Evolutionary conservation across 1,140 invertebrate species (phyloP).

Genomic region (Papilio dardanus): DNA sequence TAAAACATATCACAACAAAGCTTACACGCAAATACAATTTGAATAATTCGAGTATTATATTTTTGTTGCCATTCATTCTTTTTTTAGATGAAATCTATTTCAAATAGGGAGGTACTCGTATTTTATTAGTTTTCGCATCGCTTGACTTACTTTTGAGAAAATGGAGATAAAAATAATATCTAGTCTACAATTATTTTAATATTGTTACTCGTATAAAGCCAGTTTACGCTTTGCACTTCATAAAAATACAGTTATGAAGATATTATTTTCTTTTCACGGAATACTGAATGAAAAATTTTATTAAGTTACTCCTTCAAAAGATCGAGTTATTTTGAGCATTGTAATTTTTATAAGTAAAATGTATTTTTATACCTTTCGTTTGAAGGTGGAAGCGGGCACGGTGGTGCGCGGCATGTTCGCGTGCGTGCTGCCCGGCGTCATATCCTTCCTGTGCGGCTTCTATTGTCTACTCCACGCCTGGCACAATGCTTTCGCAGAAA

Average conservation of each 20-base stretch:
- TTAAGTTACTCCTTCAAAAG: background rate
- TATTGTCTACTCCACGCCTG: conserved; percentile 94
- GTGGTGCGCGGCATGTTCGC: conserved; percentile 87
- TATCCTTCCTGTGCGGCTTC: conserved; percentile 90
- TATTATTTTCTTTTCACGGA: background rate
- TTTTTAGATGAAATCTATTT: background rate
- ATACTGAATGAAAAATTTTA: background rate
- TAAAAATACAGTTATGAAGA: background rate
- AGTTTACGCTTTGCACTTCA: background rate
- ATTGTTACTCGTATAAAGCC: background rate
- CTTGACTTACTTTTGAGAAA: background rate
- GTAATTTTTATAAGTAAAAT: background rate
- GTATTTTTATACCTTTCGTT: conserved; percentile 31
- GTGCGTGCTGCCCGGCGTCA: conserved; percentile 88
- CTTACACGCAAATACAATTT: conserved; percentile 11
- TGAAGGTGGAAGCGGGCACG: conserved; percentile 83
- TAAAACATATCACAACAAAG: background rate
- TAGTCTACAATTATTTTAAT: background rate
- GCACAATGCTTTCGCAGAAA: conserved; percentile 94
- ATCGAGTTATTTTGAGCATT: background rate
- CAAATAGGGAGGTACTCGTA: background rate
- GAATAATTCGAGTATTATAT: background rate
- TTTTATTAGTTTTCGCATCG: background rate
- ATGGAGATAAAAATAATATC: background rate
- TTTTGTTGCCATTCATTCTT: background rate